Evolutionary conservation across 2,113 vertebrate genomes (phyloP).

Genomic region (Percopsis transmontana): DNA sequence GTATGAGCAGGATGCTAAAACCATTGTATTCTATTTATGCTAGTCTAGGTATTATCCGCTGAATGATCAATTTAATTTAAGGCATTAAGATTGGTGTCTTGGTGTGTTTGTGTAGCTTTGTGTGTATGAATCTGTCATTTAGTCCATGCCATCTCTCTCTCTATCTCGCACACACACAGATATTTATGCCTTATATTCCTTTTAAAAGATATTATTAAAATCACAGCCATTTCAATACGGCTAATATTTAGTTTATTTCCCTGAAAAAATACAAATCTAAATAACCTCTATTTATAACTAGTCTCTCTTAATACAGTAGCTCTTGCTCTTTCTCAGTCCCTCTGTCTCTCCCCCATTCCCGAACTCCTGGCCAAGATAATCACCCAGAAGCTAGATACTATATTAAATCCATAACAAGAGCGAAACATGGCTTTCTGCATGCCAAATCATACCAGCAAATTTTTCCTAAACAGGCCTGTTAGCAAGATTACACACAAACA

Average conservation of each 20-base stretch:
- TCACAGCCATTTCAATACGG: constrained; percentile 13
- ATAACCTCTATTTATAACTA: no score
- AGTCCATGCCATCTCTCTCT: background rate
- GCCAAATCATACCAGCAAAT: constrained; percentile 31
- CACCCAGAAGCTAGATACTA: constrained; percentile 44
- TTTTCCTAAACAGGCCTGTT: constrained; percentile 20
- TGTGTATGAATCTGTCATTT: background rate
- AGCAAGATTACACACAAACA: background rate
- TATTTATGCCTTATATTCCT: constrained; percentile 11
- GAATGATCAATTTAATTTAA: background rate
- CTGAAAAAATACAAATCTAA: background rate
- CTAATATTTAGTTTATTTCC: constrained; percentile 26
- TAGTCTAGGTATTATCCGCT: background rate
- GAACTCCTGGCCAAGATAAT: constrained; percentile 39
- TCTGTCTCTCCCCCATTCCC: constrained; percentile 8
- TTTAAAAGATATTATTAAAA: constrained; percentile 32
- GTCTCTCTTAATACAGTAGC: background rate
- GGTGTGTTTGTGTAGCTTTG: background rate
- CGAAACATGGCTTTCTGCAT: constrained; percentile 29
- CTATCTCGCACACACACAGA: background rate
- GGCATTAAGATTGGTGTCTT: background rate
- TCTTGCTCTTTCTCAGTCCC: constrained; percentile 3
- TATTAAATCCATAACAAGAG: constrained; percentile 43
- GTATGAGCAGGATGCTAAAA: constrained; percentile 8
- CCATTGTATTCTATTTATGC: constrained; percentile 20